These are phyloP conservation scores for Ormyrus nitidulus DNA, from an alignment of 2,888 invertebrate genomes.

Conservation along the genomic window DNA sequence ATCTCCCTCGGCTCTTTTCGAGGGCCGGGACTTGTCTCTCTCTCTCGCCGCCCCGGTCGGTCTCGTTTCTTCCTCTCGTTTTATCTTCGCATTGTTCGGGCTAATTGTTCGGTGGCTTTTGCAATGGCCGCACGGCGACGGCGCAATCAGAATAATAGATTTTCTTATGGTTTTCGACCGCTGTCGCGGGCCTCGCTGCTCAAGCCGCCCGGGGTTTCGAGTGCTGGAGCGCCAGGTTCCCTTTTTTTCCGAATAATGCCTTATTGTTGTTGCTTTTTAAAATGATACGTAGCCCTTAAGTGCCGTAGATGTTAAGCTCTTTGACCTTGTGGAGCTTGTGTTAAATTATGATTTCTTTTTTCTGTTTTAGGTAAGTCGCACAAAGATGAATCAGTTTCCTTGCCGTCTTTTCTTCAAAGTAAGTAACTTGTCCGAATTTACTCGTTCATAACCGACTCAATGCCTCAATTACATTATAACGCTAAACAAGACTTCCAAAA, in stretches of 20 bases:
- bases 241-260: neutral
- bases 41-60: neutral
- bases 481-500: neutral
- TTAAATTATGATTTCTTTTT: slow-evolving; percentile 40
- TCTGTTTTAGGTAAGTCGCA: slow-evolving; percentile 50
- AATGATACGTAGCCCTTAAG: neutral
- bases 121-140: neutral
- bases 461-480: neutral
- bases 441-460: too few relatives aligned
- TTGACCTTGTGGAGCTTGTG: neutral
- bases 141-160: slow-evolving; percentile 36
- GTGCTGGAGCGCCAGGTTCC: neutral
- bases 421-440: slow-evolving; percentile 5
- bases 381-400: neutral
- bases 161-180: neutral
- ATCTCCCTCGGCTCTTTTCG: neutral
- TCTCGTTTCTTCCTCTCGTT: neutral
- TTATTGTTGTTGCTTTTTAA: neutral
- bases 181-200: neutral
- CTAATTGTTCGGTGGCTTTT: slow-evolving; percentile 37
- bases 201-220: neutral
- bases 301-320: neutral
- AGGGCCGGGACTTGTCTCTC: neutral
- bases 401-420: neutral
- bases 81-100: neutral